These are phyloP conservation scores for Xiphophorus hellerii DNA, from an alignment of 2,113 vertebrate species.

Conservation along the genomic window DNA sequence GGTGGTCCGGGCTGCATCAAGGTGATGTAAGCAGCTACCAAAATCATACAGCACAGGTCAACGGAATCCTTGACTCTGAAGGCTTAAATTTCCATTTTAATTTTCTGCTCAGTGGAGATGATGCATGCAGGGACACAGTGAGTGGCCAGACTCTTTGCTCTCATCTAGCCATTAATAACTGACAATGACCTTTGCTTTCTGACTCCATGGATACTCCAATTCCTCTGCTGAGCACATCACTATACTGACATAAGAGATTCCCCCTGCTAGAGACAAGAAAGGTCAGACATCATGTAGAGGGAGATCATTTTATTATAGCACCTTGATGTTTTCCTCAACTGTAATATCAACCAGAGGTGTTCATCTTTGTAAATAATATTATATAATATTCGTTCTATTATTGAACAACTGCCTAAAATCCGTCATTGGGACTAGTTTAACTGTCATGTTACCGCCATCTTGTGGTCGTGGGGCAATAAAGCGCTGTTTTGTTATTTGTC, in stretches of 20 bases:
- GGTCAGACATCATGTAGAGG: neutral
- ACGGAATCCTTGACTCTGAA: slow-evolving; percentile 52
- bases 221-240: neutral
- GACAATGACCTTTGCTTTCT: slow-evolving; percentile 28
- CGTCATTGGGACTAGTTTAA: no score
- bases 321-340: no score
- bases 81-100: slow-evolving; percentile 77
- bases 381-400: no score
- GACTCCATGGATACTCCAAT: neutral
- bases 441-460: neutral
- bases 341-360: no score
- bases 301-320: neutral
- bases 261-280: neutral
- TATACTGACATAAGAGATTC: neutral
- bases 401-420: no score
- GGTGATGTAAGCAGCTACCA: slow-evolving; percentile 17
- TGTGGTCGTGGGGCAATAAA: neutral
- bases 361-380: no score
- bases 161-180: slow-evolving; percentile 5
- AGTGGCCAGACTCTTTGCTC: slow-evolving; percentile 22
- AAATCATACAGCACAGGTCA: slow-evolving; percentile 38
- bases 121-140: slow-evolving; percentile 66
- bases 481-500: neutral
- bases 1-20: neutral
- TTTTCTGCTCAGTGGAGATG: slow-evolving; percentile 76